Percentiles rank a stretch among this genome's conserved stretches.
phyloP scores from a whole-genome alignment of 2,888 invertebrate species.

The Parnassius glacialis region DNA sequence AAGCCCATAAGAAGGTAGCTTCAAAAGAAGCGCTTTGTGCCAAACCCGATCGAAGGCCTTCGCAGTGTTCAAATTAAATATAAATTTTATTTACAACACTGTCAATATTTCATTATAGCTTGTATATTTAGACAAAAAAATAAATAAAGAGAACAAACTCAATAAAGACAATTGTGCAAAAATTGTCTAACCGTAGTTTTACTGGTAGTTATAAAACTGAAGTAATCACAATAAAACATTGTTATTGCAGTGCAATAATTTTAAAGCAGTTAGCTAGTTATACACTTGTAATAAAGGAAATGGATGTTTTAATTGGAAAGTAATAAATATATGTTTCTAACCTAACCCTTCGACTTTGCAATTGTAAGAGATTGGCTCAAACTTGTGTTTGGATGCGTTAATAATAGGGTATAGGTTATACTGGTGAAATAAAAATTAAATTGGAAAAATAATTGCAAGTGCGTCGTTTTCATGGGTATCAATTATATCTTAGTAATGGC shows the following conservation, averaged over 20 bases:
- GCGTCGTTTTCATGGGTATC: slow-evolving; percentile 5
- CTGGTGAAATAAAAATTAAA: slow-evolving; percentile 5
- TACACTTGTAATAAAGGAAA: background rate
- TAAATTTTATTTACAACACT: too few species aligned
- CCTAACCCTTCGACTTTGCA: too few species aligned
- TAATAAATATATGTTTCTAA: background rate
- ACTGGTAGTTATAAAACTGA: slow-evolving; percentile 7
- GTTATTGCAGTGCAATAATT: slow-evolving; percentile 4
- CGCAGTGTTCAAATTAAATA: too few species aligned
- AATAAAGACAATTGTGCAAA: background rate
- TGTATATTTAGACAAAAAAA: too few species aligned
- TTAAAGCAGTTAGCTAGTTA: slow-evolving; percentile 2
- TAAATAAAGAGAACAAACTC: too few species aligned
- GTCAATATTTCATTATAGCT: too few species aligned
- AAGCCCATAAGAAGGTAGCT: too few species aligned
- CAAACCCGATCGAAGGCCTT: too few species aligned
- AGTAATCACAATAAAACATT: slow-evolving; percentile 15
- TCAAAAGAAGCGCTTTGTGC: too few species aligned
- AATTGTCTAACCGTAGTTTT: slow-evolving; percentile 10
- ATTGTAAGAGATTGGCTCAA: too few species aligned
- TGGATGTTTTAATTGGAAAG: background rate
- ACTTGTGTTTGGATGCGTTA: too few species aligned
- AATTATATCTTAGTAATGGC: slow-evolving; percentile 9
- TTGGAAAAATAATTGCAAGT: slow-evolving; percentile 2
- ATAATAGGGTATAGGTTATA: background rate